These are phyloP conservation scores for Urocitellus parryii DNA, from an alignment of 2,113 vertebrate species.

Conservation along the genomic window DNA sequence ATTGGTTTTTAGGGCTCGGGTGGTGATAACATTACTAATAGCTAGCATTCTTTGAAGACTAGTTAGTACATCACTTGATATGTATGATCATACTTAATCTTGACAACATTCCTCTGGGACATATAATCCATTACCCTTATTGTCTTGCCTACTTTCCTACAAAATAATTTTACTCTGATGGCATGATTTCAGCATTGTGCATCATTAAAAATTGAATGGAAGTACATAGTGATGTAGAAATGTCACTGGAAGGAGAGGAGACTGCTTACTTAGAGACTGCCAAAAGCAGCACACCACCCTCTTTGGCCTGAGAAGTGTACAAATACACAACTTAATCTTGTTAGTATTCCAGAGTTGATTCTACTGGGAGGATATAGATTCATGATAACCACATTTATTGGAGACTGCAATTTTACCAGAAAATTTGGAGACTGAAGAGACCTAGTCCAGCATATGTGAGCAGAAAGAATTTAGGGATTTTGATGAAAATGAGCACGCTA, in stretches of 20 bases:
- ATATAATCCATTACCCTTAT: not conserved
- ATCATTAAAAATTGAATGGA: slow-evolving; percentile 11
- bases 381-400: slow-evolving; percentile 3
- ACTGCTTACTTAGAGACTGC: not conserved
- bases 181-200: not conserved
- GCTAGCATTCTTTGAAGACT: not conserved
- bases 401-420: slow-evolving; percentile 25
- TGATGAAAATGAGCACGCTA: slow-evolving; percentile 6
- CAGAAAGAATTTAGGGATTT: slow-evolving; percentile 27
- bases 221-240: not conserved
- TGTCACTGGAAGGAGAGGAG: not conserved
- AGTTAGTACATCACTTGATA: slow-evolving; percentile 6
- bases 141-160: not conserved
- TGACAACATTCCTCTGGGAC: slow-evolving; percentile 33
- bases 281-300: not conserved
- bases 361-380: not conserved
- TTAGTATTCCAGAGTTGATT: slow-evolving; percentile 19
- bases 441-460: not conserved
- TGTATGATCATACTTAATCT: not conserved
- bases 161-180: not conserved
- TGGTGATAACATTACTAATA: not conserved
- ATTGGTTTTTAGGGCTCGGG: not conserved
- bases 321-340: not conserved
- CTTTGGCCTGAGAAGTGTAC: not conserved
- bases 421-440: not conserved